A percentile compares a stretch with the other conserved stretches of the same genome.
Evolutionary conservation across 2,888 invertebrate genomes (phyloP).

Genomic region (Acronicta psi): DNA sequence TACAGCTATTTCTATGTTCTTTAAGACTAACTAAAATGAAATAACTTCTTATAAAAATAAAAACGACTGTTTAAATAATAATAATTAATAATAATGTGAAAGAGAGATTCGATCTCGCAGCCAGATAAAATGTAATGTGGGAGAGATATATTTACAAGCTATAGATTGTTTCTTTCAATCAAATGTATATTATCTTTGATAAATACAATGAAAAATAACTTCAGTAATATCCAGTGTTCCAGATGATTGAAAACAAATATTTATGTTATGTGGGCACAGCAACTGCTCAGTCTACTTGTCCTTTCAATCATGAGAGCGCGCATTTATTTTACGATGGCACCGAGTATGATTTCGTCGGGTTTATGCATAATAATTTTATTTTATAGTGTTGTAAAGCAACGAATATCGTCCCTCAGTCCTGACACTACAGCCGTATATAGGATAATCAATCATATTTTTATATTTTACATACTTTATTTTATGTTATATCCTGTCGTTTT

Average conservation of each 20-base stretch:
- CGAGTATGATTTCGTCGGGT: slow-evolving; percentile 39
- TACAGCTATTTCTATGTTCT: background rate
- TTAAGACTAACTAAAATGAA: too few relatives aligned
- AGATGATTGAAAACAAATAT: too few relatives aligned
- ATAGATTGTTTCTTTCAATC: too few relatives aligned
- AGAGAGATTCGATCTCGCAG: too few relatives aligned
- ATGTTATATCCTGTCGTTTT: slow-evolving; percentile 15
- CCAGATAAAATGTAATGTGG: too few relatives aligned
- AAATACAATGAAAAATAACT: too few relatives aligned
- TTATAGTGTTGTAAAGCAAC: slow-evolving; percentile 44
- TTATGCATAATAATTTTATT: slow-evolving; percentile 41
- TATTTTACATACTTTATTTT: slow-evolving; percentile 16
- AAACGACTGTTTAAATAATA: too few relatives aligned
- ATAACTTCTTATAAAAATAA: too few relatives aligned
- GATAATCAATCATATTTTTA: slow-evolving; percentile 42
- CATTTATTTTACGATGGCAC: slow-evolving; percentile 39
- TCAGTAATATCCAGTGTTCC: too few relatives aligned
- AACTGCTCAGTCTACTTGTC: background rate
- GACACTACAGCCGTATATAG: slow-evolving; percentile 1
- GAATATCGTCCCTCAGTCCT: slow-evolving; percentile 15
- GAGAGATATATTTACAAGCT: too few relatives aligned
- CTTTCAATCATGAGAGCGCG: slow-evolving; percentile 13
- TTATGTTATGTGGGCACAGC: background rate
- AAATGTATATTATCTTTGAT: too few relatives aligned
- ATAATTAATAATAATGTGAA: too few relatives aligned